phyloP scores from a whole-genome alignment of 2,797 vertebrate genomes.

The Molossus molossus region DNA sequence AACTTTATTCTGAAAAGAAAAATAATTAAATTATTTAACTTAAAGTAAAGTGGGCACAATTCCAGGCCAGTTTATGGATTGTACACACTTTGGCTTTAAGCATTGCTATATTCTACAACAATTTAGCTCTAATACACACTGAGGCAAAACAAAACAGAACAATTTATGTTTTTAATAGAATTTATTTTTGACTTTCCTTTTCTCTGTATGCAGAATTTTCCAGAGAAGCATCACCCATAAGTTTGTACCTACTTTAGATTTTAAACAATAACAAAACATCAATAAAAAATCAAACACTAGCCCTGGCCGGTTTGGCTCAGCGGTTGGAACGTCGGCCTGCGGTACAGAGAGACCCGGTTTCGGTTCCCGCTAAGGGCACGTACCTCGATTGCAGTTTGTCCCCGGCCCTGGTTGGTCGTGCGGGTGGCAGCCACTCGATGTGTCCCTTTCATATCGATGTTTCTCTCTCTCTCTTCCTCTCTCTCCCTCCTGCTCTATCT shows the following conservation, averaged over 20 bases:
- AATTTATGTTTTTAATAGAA: slow-evolving; percentile 50
- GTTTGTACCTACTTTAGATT: slow-evolving; percentile 77
- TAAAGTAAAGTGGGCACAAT: slow-evolving; percentile 7
- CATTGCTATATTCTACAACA: background rate
- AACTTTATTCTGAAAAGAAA: slow-evolving; percentile 60
- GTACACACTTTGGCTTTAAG: slow-evolving; percentile 55
- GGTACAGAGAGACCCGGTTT: too few species aligned
- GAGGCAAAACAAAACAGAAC: slow-evolving; percentile 54
- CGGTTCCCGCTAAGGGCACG: too few species aligned
- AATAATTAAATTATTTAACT: slow-evolving; percentile 38
- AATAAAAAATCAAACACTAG: slow-evolving; percentile 9
- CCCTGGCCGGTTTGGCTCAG: too few species aligned
- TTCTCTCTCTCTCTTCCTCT: too few species aligned
- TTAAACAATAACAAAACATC: slow-evolving; percentile 81
- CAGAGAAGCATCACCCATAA: slow-evolving; percentile 80
- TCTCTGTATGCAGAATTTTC: slow-evolving; percentile 86
- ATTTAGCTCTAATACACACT: slow-evolving; percentile 10
- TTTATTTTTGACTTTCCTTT: slow-evolving; percentile 86
- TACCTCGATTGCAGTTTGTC: too few species aligned
- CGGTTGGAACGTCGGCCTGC: too few species aligned
- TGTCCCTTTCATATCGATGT: too few species aligned
- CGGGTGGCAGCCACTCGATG: too few species aligned
- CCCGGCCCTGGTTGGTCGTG: too few species aligned
- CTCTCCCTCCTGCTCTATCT: too few species aligned
- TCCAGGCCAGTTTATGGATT: background rate